Percentiles rank a stretch among this genome's conserved stretches.
phyloP scores from a whole-genome alignment of 2,888 invertebrate species.

The Pterostichus niger region DNA sequence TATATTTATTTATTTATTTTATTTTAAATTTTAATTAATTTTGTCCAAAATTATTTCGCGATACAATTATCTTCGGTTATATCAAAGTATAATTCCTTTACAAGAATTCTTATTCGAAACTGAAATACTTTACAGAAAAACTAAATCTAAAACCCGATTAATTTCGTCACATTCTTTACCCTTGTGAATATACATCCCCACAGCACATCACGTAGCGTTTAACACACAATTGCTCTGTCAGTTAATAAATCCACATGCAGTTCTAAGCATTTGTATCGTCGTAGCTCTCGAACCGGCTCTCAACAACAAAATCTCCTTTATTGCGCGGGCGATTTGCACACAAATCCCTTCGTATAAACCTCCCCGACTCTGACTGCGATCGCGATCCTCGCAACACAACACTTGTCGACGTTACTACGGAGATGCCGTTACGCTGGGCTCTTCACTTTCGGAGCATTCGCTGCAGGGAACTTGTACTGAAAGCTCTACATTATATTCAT shows the following conservation, averaged over 20 bases:
- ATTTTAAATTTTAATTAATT: no score
- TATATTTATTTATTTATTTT: no score
- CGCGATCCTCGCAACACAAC: slow-evolving; percentile 46
- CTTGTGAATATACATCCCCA: background rate
- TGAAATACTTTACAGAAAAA: no score
- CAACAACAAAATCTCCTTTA: slow-evolving; percentile 78
- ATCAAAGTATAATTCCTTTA: no score
- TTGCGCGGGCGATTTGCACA: slow-evolving; percentile 72
- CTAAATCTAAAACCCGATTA: no score
- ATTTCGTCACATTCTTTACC: no score
- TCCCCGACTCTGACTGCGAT: background rate
- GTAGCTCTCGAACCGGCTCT: slow-evolving; percentile 75
- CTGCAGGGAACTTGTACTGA: slow-evolving; percentile 3
- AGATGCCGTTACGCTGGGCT: slow-evolving; percentile 5
- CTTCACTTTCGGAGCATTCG: background rate
- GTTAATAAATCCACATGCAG: slow-evolving; percentile 75
- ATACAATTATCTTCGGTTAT: no score
- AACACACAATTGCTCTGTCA: slow-evolving; percentile 66
- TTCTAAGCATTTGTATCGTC: slow-evolving; percentile 59
- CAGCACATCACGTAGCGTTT: slow-evolving; percentile 34
- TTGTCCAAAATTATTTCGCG: no score
- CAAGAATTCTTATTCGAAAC: no score
- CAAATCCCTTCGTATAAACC: slow-evolving; percentile 69
- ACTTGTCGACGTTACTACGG: slow-evolving; percentile 52
- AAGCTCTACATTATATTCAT: slow-evolving; percentile 37